phyloP scores from a whole-genome alignment of 2,888 invertebrate species.

The Phrixothrix hirtus region DNA sequence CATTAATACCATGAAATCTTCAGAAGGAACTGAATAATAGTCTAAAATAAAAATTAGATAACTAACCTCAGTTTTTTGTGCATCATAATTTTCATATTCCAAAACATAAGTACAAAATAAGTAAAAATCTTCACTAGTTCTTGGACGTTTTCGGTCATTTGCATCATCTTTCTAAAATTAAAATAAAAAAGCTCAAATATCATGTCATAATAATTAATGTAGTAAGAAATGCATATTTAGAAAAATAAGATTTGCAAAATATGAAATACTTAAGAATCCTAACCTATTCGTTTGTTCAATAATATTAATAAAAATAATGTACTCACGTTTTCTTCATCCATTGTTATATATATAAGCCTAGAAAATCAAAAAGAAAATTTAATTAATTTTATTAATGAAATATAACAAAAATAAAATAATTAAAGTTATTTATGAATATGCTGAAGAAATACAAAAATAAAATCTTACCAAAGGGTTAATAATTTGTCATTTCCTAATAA shows the following conservation, averaged over 20 bases:
- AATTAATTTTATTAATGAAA: slow-evolving; percentile 28
- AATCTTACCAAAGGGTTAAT: slow-evolving; percentile 48
- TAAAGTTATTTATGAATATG: slow-evolving; percentile 23
- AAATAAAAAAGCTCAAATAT: slow-evolving; percentile 8
- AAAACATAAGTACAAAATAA: slow-evolving; percentile 61
- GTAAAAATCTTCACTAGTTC: slow-evolving; percentile 60
- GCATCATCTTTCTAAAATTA: slow-evolving; percentile 42
- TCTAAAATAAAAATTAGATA: no score
- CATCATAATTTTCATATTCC: slow-evolving; percentile 60
- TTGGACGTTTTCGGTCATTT: slow-evolving; percentile 46
- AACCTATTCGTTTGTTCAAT: slow-evolving; percentile 40
- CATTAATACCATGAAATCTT: no score
- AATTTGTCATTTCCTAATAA: slow-evolving; percentile 47
- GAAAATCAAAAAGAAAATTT: slow-evolving; percentile 33
- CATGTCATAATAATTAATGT: not conserved
- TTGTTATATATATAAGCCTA: slow-evolving; percentile 42
- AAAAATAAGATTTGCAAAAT: not conserved
- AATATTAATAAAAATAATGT: slow-evolving; percentile 28
- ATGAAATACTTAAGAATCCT: slow-evolving; percentile 33
- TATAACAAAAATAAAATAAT: slow-evolving; percentile 24
- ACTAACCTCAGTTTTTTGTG: slow-evolving; percentile 55
- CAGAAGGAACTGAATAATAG: no score
- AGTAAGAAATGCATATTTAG: not conserved
- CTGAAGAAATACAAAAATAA: slow-evolving; percentile 32
- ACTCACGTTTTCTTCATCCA: slow-evolving; percentile 49